Base-by-base conservation (phyloP, 2,888 invertebrate genomes). In the Parthenolecanium corni region DNA sequence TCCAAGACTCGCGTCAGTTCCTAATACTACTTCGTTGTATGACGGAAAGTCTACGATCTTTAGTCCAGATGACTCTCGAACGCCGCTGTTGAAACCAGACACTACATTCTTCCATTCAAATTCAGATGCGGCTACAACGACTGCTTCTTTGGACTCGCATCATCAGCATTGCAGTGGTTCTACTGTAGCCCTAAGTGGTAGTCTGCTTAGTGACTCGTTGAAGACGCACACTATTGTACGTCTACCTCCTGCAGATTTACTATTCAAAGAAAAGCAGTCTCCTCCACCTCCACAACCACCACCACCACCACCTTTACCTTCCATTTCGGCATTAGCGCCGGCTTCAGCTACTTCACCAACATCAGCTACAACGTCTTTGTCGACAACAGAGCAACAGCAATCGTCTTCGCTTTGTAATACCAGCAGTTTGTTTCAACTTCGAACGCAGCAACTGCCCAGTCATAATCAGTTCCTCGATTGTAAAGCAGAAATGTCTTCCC, bases 41-140 rank as follows among this genome's bases (percentile, higher is more conserved):
- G 6, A 49, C 21, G 11, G 21, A 6, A 49, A 49, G 21, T 9
- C 49, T 1, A 23, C 21, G 49, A 21, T 2, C 21, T 49, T 23
- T 23, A 11, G 18, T 21, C 11, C 23, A 11, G 23, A 49, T 14
- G 5, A 49, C 49, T 18, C 49, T 25, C 18, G 31, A 12, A 49
- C 61, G 11, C 61, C 49, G 14, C 61, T 36, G n/a, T 16, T 61
- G 24, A 31, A 61, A 38, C 61, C 61, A 14, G 61, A 61, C 23
- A 46, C 61, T 1, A 51, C 61, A 16, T 61, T 61, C 51, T 61
- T 51, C 51, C 31, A 49, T 49, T 38, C 61, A n/a, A 36, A 47
- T 12, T 31, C 52, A 16, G 20, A n/a, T n/a, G 44, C 18, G 44
- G n/a, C 44, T 3, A 44, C 18, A 14, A 5, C 18, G 16, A 44